Evolutionary conservation across 2,113 vertebrate species (phyloP).

Genomic region (Montifringilla adamsi): DNA sequence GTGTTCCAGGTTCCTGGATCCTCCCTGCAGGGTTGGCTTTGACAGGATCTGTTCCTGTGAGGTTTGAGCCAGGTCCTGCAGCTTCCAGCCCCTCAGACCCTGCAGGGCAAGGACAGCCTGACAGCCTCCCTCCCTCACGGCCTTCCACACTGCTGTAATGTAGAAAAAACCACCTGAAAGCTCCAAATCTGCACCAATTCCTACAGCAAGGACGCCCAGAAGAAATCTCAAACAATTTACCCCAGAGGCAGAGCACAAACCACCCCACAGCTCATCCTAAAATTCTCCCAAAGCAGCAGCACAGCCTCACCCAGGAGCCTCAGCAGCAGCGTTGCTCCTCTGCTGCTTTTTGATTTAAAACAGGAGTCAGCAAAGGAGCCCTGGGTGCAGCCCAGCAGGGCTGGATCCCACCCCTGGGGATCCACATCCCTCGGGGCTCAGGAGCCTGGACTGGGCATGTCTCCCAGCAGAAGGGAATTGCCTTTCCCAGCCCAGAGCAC

Average conservation of each 20-base stretch:
- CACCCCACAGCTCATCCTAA: fast-evolving
- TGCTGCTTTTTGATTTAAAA: neutral
- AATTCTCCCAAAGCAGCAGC: neutral
- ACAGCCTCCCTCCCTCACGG: neutral
- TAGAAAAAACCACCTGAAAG: neutral
- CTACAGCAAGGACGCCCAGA: neutral
- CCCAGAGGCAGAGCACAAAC: neutral
- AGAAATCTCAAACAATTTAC: neutral
- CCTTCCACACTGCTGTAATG: fast-evolving
- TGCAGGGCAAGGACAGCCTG: neutral
- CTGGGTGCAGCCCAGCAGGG: neutral
- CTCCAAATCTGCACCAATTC: neutral
- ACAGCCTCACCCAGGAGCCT: neutral
- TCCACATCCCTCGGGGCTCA: neutral
- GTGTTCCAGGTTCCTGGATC: neutral
- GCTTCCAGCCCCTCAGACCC: neutral
- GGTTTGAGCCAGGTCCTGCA: neutral
- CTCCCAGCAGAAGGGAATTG: neutral
- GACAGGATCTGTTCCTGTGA: neutral
- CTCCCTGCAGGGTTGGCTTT: neutral
- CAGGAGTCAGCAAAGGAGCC: neutral
- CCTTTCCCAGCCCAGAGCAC: neutral
- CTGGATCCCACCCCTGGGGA: neutral
- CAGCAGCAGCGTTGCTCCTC: neutral
- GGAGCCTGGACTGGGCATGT: neutral